Evolutionary conservation across 2,888 invertebrate genomes (phyloP), one percentile per base, ranked within the genome.

Genomic region (Cephus rjabovi): DNA sequence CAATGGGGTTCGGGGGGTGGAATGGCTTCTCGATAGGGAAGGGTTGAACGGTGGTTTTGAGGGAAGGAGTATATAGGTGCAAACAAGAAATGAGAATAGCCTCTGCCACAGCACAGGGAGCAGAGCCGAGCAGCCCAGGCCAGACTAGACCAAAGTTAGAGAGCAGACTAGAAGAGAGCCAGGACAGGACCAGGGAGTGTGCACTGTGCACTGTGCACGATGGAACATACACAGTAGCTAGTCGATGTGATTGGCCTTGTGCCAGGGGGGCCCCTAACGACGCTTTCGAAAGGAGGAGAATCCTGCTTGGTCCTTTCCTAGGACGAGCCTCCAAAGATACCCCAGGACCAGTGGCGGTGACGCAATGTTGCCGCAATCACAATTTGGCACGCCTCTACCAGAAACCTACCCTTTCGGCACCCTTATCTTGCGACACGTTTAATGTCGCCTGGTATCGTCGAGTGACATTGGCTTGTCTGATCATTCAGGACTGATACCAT

Each of bases 301-400:
- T 89, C 86, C 89, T 86, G 87, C 87, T 87, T 84, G 85, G 86
- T 89, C 86, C 87, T 87, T 86, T 87, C 83, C 82, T 85, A 84
- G 86, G 85, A 85, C 88, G 85, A 88, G 85, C 85, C 86, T 86
- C 84, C 85, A 85, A 89, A 89, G 89, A 90, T 90, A 89, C 87
- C 87, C 82, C 83, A 79, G 84, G 86, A 87, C 87, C 88, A 86
- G 86, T 86, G 86, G 86, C 86, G 87, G 87, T 90, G 90, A 90
- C 87, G 89, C 88, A 90, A 90, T 89, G 89, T 90, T 90, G 89
- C 89, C 89, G 87, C 89, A 89, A 90, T 90, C 89, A 89, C 90
- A 90, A 89, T 89, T 89, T 89, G 90, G 87, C 89, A 89, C 89
- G 86, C 85, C 89, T 86, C 85, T 83, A 77, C 81, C 83, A 81